Base-by-base conservation (phyloP, 2,113 vertebrate genomes). In the Calcarius ornatus region DNA sequence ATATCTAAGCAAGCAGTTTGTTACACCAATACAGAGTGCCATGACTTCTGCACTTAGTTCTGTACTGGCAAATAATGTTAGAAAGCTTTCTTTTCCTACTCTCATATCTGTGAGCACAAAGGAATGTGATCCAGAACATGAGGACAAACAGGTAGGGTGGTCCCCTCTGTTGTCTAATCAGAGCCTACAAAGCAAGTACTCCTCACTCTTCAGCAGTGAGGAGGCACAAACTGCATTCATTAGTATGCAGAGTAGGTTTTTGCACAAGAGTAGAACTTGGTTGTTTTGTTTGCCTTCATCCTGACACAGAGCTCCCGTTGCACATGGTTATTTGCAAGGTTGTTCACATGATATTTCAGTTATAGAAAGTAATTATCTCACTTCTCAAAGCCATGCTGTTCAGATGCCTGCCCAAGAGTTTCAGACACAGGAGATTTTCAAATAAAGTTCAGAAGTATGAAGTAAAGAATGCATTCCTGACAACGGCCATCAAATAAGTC, bases 151-250 rank as follows among this genome's bases (percentile, higher is more conserved):
- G 6, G 21, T 16, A 17, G 31, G 14, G 24, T 2, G 1, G 31
- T 81, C 14, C 6, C 23, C 6, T 87, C 15, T 79, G 1, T 38
- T 76, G 20, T 51, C 13, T 75, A 38, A 24, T 63, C 3, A 7
- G 40, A 70, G 17, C 56, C 31, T 75, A 20, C 17, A 51, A 38
- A 33, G 35, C 23, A 59, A 35, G 31, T 48, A 5, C n/a, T 81
- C 53, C 37, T 11, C 57, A 61, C 16, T 68, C 7, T 78, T 66
- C 27, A 73, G 23, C 50, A 68, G 24, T 1, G 1, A 38, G 69
- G 30, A 53, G 71, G 24, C 15, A 13, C 27, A 37, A 45, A 54
- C 25, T 0, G 0, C 25, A 11, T 1, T 7, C 4, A 4, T n/a
- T 50, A 47, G 4, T 42, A 30, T 35, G 48, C 30, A 38, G 19